These are phyloP conservation scores for Pteruthius melanotis DNA, from an alignment of 2,113 vertebrate genomes.

Conservation along the genomic window DNA sequence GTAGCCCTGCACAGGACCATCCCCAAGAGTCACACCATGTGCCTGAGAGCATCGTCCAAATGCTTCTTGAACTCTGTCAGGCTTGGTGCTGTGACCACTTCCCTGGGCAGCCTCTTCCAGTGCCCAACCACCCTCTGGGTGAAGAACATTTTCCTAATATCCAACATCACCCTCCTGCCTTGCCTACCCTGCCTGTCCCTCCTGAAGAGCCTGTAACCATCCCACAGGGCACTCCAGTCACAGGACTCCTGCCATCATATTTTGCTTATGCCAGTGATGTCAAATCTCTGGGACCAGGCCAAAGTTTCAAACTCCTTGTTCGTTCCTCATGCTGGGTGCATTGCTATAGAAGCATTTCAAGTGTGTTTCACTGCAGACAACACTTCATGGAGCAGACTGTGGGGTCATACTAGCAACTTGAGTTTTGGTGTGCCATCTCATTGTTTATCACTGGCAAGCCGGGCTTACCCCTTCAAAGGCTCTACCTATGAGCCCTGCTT, in stretches of 20 bases:
- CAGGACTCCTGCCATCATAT: background rate
- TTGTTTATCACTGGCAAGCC: background rate
- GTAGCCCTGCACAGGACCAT: background rate
- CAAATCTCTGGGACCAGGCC: background rate
- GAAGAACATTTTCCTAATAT: background rate
- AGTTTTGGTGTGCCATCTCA: background rate
- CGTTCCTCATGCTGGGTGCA: rapidly evolving
- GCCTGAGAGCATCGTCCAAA: background rate
- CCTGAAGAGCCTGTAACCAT: background rate
- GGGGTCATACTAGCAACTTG: background rate
- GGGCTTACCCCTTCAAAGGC: background rate
- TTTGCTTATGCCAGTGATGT: background rate
- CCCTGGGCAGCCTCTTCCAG: background rate
- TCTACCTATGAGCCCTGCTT: background rate
- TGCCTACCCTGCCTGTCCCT: background rate
- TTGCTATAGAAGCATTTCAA: background rate
- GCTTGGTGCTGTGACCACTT: too few species aligned
- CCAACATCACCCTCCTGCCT: rapidly evolving
- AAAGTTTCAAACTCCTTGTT: background rate
- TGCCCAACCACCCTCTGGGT: too few species aligned
- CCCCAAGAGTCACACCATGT: too few species aligned
- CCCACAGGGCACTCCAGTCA: background rate
- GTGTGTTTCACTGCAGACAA: background rate
- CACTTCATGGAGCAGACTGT: background rate
- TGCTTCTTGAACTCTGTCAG: background rate